Percentiles rank a stretch among this genome's conserved stretches.
These are phyloP conservation scores for Oligia fasciuncula DNA, from an alignment of 2,888 invertebrate genomes.

Conservation along the genomic window DNA sequence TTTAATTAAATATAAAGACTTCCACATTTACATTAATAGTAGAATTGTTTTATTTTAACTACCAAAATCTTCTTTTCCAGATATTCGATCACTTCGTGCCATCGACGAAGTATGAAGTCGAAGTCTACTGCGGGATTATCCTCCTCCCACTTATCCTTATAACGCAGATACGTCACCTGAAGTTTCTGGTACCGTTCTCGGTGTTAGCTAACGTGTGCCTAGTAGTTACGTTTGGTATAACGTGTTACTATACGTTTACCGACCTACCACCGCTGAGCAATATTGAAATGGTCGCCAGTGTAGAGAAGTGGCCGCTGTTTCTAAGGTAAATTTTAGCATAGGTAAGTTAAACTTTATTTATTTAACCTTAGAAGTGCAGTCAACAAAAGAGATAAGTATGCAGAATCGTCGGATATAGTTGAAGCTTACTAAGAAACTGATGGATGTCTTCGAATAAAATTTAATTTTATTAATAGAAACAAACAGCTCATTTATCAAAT, in stretches of 20 bases:
- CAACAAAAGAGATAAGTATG: no score
- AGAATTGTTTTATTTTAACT: background rate
- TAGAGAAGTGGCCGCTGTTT: constrained; percentile 94
- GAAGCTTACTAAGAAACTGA: no score
- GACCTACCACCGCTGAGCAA: constrained; percentile 77
- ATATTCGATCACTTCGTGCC: constrained; percentile 85
- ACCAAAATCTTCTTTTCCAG: constrained; percentile 80
- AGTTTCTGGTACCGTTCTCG: constrained; percentile 96
- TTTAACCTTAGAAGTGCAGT: background rate
- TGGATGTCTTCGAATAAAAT: no score
- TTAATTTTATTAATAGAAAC: no score
- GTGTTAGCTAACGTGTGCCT: constrained; percentile 95
- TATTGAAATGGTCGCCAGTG: constrained; percentile 81
- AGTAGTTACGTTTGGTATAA: constrained; percentile 93
- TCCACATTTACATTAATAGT: background rate
- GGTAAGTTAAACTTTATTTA: background rate
- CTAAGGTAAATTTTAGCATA: constrained; percentile 88
- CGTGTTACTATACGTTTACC: constrained; percentile 94
- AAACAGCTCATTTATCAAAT: no score
- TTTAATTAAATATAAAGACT: background rate
- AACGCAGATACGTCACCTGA: constrained; percentile 93
- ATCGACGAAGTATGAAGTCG: constrained; percentile 84
- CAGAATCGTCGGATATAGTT: no score
- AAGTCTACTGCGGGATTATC: constrained; percentile 92
- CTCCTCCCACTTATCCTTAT: constrained; percentile 92